Base-by-base conservation (phyloP, 2,888 invertebrate genomes). In the Gastrophysa polygoni region DNA sequence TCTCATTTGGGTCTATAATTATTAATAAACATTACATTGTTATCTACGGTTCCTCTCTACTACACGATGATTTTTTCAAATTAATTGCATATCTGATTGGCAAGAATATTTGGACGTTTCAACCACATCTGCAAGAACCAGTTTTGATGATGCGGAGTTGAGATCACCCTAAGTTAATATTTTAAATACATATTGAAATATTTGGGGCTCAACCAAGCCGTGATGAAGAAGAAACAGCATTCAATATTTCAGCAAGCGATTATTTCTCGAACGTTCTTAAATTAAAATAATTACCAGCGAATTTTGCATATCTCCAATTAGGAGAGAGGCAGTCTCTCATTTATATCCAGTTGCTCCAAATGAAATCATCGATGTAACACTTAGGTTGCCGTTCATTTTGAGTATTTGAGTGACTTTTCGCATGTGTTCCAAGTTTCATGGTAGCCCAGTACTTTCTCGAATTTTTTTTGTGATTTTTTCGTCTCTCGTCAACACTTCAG, bases 261-360 rank as follows among this genome's bases (percentile, higher is more conserved):
- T 54, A 44, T 43, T 11, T 38, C 32, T 52, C 10, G 34, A 44
- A 43, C 43, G 21, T 17, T 44, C 38, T 24, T 29, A 43, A 54
- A 54, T 54, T 54, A 54, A 14, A 54, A 44, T 54, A 44, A 54
- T 54, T 16, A 54, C 28, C n/a, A 20, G 52, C 14, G 24, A 54
- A 43, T 54, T 54, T 43, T 54, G 54, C 54, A 54, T 54, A 54
- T 24, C 43, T 21, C 43, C 54, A 54, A 54, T 54, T 54, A 54
- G 43, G 14, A 16, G 16, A 38, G 14, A 38, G 38, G 6, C 38
- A 38, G n/a, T 11, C 14, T 38, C 14, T 1, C 38, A 38, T 38
- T 38, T 14, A 38, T 1, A 38, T 38, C 14, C 16, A 54, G 44
- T 24, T 43, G 54, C 54, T 44, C 21, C 28, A 54, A 54, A 38